Evolutionary conservation across 2,888 invertebrate genomes (phyloP), one percentile per base, ranked within the genome.

Genomic region (Seladonia tumulorum): DNA sequence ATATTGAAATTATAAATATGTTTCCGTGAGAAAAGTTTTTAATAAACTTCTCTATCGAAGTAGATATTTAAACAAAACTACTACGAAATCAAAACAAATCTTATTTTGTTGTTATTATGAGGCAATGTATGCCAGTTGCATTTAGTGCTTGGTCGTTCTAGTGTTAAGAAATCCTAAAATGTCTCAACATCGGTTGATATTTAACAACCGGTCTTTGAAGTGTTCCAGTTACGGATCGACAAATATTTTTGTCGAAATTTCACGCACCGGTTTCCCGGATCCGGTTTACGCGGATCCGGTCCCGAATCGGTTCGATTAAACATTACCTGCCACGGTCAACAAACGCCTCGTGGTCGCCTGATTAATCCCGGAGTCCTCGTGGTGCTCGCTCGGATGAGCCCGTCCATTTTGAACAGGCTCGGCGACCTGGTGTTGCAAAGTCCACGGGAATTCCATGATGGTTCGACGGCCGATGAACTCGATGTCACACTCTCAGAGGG

Each of bases 401-500:
- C 92, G 88, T 73, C 83, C 85, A 45, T 75, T 89, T 75, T 91
- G 91, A 14, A 92, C 83, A 12, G 89, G 81, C 82, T 93, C 92
- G 16, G 76, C 72, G 57, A 87, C 49, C 70, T 92, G 93, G 79
- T 93, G 93, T 57, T 93, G 93, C 73, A 93, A 88, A 39, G 91
- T 87, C 93, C 93, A 93, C 71, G 93, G 88, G 78, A 93, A 93
- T 86, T 93, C 93, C 93, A 93, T 93, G 72, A 72, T 74, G 85
- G n/a, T n/a, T 22, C 22, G 53, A 7, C 35, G 39, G 60, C 3
- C 47, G 3, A 42, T 39, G 25, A 22, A 47, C 22, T 80, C 63
- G 60, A 77, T 79, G 5, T 35, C 35, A 35, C 82, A 78, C 88
- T 71, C 75, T 83, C 82, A 4, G 35, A 63, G 18, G 45, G 14